These are phyloP conservation scores for Euwallacea similis DNA, from an alignment of 1,140 invertebrate genomes.

Conservation along the genomic window DNA sequence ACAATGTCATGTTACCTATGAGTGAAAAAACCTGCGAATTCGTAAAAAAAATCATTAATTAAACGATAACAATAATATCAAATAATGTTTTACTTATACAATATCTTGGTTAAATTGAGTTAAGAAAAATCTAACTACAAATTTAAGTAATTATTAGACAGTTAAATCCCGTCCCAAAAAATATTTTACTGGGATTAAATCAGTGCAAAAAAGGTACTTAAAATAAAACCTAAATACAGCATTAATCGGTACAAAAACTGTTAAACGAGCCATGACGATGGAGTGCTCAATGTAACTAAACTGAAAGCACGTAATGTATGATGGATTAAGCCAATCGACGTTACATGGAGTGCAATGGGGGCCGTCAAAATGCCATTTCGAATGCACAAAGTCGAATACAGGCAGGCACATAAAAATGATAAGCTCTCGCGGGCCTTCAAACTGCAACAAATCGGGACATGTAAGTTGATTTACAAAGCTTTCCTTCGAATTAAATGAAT, in stretches of 20 bases:
- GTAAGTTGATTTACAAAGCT: constrained; percentile 28
- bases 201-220: not conserved
- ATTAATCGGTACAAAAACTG: not conserved
- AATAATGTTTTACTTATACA: constrained; percentile 8
- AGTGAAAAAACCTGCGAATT: constrained; percentile 48
- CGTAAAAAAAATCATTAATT: constrained; percentile 36
- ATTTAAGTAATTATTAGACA: not conserved
- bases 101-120: too few relatives aligned
- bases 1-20: constrained; percentile 45
- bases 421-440: constrained; percentile 45
- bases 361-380: constrained; percentile 45
- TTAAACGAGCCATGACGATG: constrained; percentile 39
- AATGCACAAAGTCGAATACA: constrained; percentile 37
- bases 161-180: not conserved
- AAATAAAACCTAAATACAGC: not conserved
- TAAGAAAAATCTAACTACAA: constrained; percentile 4
- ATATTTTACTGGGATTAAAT: too few relatives aligned
- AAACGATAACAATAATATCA: constrained; percentile 36
- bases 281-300: constrained; percentile 18
- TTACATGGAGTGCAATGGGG: constrained; percentile 36
- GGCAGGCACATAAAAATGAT: constrained; percentile 50
- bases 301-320: constrained; percentile 2
- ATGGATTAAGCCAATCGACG: constrained; percentile 38
- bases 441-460: constrained; percentile 46
- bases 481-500: not conserved